Conservation (phyloP, 2,113 vertebrate genomes). For the Siniperca chuatsi region DNA sequence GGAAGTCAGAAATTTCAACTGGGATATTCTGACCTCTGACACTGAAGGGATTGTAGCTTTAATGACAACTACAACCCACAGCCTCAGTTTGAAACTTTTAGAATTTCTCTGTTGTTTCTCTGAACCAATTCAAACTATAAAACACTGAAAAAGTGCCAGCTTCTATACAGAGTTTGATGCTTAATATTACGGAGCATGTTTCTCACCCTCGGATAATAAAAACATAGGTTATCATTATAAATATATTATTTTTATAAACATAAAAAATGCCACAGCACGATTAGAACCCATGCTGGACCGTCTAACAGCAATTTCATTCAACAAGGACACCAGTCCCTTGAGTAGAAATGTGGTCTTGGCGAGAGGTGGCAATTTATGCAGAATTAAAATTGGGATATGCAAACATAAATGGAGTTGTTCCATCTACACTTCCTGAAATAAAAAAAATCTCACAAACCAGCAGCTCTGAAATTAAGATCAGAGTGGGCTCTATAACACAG, state of each 20-base stretch:
- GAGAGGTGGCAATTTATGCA: neutral
- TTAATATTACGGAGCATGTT: neutral
- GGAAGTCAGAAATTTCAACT: too few relatives aligned
- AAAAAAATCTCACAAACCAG: neutral
- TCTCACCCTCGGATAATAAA: neutral
- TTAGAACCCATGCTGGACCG: neutral
- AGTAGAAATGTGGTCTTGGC: neutral
- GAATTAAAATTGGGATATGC: neutral
- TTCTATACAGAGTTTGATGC: neutral
- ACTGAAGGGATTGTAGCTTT: too few relatives aligned
- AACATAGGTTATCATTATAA: neutral
- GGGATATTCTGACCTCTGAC: too few relatives aligned
- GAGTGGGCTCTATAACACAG: neutral
- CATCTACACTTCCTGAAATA: neutral
- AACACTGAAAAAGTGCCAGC: neutral
- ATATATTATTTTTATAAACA: neutral
- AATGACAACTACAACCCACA: neutral
- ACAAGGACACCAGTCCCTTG: neutral
- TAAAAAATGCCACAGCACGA: neutral
- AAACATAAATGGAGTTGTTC: neutral
- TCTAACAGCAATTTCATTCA: neutral
- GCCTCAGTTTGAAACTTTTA: neutral
- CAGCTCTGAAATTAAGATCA: conserved; percentile 1
- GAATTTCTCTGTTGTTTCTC: neutral
- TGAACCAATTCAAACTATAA: neutral